These are phyloP conservation scores for Speoplatyrhinus poulsoni DNA, from an alignment of 2,113 vertebrate genomes.

Conservation along the genomic window DNA sequence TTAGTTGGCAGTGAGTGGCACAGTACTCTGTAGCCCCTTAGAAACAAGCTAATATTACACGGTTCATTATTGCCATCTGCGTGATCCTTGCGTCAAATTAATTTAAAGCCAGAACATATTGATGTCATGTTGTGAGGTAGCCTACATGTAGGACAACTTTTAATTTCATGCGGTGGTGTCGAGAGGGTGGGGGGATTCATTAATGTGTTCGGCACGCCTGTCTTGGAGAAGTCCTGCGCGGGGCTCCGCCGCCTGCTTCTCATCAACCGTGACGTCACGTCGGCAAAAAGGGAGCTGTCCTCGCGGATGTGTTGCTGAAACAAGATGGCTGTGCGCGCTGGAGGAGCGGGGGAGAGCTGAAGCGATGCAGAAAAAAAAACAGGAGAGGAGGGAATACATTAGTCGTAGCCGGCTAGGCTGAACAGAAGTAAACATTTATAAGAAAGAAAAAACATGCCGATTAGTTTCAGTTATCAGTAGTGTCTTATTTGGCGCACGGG, in stretches of 20 bases:
- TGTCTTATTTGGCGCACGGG: background rate
- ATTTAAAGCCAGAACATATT: too few species aligned
- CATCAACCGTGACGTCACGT: constrained; percentile 72
- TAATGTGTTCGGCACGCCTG: background rate
- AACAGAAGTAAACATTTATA: constrained; percentile 39
- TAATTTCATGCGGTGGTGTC: background rate
- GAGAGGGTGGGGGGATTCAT: background rate
- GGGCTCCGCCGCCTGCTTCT: constrained; percentile 32
- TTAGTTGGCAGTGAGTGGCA: too few species aligned
- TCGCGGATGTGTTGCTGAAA: constrained; percentile 77
- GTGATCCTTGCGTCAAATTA: too few species aligned
- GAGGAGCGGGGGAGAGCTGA: constrained; percentile 66
- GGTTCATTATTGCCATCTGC: too few species aligned
- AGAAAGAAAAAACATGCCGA: constrained; percentile 30
- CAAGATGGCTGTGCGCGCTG: constrained; percentile 86
- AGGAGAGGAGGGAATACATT: constrained; percentile 47
- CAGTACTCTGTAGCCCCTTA: too few species aligned
- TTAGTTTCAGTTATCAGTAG: constrained; percentile 25
- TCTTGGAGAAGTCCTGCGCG: too few species aligned
- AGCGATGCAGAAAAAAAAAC: constrained; percentile 52
- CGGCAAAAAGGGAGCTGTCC: constrained; percentile 78
- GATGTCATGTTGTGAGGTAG: too few species aligned
- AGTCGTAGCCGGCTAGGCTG: constrained; percentile 30
- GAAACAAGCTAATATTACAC: too few species aligned
- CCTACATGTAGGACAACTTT: too few species aligned